Evolutionary conservation across 1,140 invertebrate species (phyloP), one percentile per base, ranked within the genome.

Genomic region (Homarus americanus): DNA sequence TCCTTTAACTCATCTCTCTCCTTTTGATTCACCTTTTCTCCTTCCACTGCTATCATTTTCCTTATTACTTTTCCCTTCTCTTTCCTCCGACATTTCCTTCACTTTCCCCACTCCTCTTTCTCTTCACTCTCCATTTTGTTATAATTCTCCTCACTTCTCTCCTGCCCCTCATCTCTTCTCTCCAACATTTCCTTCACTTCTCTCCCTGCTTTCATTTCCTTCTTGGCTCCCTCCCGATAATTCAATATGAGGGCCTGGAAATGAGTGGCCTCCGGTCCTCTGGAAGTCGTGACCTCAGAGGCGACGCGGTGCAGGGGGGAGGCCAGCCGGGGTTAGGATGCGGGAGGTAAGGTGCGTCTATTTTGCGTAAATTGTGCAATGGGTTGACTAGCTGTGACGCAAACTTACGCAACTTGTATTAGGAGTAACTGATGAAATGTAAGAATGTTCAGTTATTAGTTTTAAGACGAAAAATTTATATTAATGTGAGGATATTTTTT

Each of bases 181-280:
- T n/a, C n/a, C n/a, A n/a, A n/a, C 38, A 49, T 80, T 80, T 80
- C 44, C n/a, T 38, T 80, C 34, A 20, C 40, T 36, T 78, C 38
- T 44, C 75, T 12, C 40, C 75, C 38, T 41, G n/a, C 38, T 9
- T 44, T 78, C 44, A 44, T 78, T 78, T 78, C 75, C 40, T 44
- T 24, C 28, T 36, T 44, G 40, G 75, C 73, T 78, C 28, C 38
- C 75, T n/a, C n/a, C 38, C 75, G 38, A 78, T 78, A 78, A 78
- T 78, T 44, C 75, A 78, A 78, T 41, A 20, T 10, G 75, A 78
- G 75, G 75, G 38, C n/a, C 40, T 15, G 75, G 75, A 78, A 78
- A 78, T 44, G 75, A 41, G 28, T 20, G 10, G 75, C 20, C 75
- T 41, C 34, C 41, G 38, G 38, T 41, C 44, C 38, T 20, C 38